Conservation (phyloP, 2,797 vertebrate species). For the Lepidocolaptes lacrymiger region DNA sequence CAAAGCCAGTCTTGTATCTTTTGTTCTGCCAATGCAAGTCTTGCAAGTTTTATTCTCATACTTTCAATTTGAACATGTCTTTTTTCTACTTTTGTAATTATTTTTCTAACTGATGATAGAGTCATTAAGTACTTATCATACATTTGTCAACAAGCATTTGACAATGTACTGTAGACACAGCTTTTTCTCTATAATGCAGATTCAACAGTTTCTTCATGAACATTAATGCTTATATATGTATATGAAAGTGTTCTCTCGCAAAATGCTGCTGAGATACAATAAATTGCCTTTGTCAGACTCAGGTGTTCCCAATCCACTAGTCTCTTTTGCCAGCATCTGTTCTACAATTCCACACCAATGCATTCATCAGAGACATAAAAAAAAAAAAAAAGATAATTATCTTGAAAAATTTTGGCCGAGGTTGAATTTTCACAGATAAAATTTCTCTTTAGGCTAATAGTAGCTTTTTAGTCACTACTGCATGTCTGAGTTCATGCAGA, state of each 20-base stretch:
- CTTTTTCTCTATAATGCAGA: neutral
- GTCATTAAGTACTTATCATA: neutral
- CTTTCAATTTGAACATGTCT: neutral
- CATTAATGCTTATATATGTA: neutral
- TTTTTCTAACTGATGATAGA: neutral
- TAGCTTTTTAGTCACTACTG: neutral
- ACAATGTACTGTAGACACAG: neutral
- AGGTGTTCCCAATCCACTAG: rapidly evolving
- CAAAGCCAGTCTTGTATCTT: neutral
- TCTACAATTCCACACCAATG: neutral
- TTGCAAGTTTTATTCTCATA: neutral
- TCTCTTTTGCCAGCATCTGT: neutral
- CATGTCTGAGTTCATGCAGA: neutral
- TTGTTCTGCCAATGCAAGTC: neutral
- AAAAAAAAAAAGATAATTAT: neutral
- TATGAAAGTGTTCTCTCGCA: neutral
- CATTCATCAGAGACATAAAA: neutral
- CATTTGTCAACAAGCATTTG: neutral
- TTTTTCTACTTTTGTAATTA: neutral
- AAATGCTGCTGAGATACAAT: neutral
- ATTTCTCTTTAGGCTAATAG: neutral
- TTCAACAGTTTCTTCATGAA: neutral
- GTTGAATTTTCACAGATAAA: neutral
- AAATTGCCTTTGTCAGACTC: neutral
- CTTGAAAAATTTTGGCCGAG: neutral